A percentile compares a stretch with the other conserved stretches of the same genome.
Evolutionary conservation across 2,113 vertebrate genomes (phyloP).

Genomic region (Sprattus sprattus): DNA sequence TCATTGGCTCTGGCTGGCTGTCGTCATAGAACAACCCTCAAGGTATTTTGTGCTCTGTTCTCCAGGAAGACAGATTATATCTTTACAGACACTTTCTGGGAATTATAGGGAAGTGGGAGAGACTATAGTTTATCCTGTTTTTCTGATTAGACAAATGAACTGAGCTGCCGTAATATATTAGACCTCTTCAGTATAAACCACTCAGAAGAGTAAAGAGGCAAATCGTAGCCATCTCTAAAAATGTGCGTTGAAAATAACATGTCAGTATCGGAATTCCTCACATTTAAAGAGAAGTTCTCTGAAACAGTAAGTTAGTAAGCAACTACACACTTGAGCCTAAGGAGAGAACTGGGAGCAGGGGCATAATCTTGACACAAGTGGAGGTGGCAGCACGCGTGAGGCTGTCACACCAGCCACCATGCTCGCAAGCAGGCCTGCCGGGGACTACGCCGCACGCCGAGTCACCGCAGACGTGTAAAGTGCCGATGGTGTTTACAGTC

Average conservation of each 20-base stretch:
- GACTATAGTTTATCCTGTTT: too few species aligned
- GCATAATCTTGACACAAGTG: constrained; percentile 12
- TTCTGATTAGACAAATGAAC: too few species aligned
- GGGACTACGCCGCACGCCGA: constrained; percentile 5
- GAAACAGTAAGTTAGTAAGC: too few species aligned
- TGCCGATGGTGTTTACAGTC: background rate
- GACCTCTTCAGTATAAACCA: too few species aligned
- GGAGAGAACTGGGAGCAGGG: background rate
- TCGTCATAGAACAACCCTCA: background rate
- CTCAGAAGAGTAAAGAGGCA: too few species aligned
- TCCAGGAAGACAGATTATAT: constrained; percentile 10
- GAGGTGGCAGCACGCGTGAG: constrained; percentile 23
- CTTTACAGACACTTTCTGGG: constrained; percentile 24
- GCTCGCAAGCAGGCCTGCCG: background rate
- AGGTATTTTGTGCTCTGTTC: constrained; percentile 25
- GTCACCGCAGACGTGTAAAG: background rate
- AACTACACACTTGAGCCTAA: background rate
- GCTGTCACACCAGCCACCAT: constrained; percentile 3
- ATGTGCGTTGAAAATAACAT: too few species aligned
- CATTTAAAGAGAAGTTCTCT: too few species aligned
- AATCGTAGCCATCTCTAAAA: too few species aligned
- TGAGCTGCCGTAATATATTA: too few species aligned
- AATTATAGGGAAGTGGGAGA: background rate
- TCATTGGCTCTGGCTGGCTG: background rate
- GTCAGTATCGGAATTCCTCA: too few species aligned